Evolutionary conservation across 2,888 invertebrate genomes (phyloP).

Genomic region (Phymatocera aterrima): DNA sequence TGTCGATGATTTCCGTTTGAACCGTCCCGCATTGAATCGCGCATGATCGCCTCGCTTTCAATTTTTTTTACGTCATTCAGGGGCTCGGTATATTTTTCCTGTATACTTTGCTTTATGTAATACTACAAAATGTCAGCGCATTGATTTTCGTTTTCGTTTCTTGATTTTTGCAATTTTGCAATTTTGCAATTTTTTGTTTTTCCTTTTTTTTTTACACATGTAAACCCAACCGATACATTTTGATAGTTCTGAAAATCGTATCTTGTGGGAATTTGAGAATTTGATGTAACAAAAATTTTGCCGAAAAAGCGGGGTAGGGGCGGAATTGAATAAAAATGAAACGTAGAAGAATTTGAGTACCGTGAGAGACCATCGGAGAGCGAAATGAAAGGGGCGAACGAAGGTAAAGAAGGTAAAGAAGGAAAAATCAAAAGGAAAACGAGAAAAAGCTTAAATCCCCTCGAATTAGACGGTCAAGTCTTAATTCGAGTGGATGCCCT

Average conservation of each 20-base stretch:
- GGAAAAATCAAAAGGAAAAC: slow-evolving; percentile 16
- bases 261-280: slow-evolving; percentile 49
- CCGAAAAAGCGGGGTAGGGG: neutral
- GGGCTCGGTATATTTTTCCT: no score
- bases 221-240: neutral
- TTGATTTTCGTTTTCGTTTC: no score
- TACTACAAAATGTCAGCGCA: no score
- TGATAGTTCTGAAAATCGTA: neutral
- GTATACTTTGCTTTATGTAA: neutral
- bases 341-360: slow-evolving; percentile 28
- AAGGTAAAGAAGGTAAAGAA: slow-evolving; percentile 40
- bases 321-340: slow-evolving; percentile 8
- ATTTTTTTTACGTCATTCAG: no score
- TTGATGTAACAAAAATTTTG: slow-evolving; percentile 50
- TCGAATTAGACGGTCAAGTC: slow-evolving; percentile 39
- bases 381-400: slow-evolving; percentile 39
- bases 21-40: slow-evolving; percentile 26
- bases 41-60: no score
- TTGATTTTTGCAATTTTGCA: no score
- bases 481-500: slow-evolving; percentile 40
- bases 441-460: slow-evolving; percentile 25
- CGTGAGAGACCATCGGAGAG: slow-evolving; percentile 13
- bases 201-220: no score
- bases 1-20: slow-evolving; percentile 41
- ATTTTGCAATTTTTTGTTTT: no score